A percentile compares a stretch with the other conserved stretches of the same genome.
Conservation (phyloP, 30 jellyfish, hydroid and myxozoan species). For the Cassiopea andromeda region DNA sequence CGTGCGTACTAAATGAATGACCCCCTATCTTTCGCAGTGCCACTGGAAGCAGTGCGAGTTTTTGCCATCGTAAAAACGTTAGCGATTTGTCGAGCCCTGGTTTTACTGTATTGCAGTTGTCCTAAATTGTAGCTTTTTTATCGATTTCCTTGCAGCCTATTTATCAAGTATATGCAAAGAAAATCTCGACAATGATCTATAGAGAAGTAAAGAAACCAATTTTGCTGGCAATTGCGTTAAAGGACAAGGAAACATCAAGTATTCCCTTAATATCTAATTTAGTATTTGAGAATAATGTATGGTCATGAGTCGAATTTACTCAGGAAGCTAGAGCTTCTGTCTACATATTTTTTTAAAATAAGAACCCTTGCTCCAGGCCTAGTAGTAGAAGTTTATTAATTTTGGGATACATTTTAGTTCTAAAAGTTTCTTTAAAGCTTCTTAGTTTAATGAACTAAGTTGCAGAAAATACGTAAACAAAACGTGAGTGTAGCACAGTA, state of each 20-base stretch:
- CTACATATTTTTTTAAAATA: too few species aligned
- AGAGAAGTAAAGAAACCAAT: slow-evolving; percentile 68
- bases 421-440: too few species aligned
- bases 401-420: too few species aligned
- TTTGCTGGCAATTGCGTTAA: slow-evolving; percentile 75
- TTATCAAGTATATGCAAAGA: slow-evolving; percentile 67
- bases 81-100: too few species aligned
- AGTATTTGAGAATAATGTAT: slow-evolving; percentile 49
- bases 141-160: slow-evolving; percentile 29
- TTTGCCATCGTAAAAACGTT: background rate
- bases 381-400: too few species aligned
- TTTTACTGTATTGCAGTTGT: background rate
- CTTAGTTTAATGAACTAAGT: too few species aligned
- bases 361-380: too few species aligned
- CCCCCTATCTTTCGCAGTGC: too few species aligned
- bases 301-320: slow-evolving; percentile 35
- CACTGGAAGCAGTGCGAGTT: too few species aligned
- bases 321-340: background rate
- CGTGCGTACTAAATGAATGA: too few species aligned
- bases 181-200: slow-evolving; percentile 60
- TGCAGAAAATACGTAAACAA: too few species aligned
- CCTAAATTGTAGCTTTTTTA: background rate
- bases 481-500: too few species aligned
- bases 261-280: slow-evolving; percentile 31
- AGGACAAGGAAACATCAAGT: slow-evolving; percentile 65